These are phyloP conservation scores for Serripes groenlandicus DNA, from an alignment of 2,888 invertebrate species.

Conservation along the genomic window DNA sequence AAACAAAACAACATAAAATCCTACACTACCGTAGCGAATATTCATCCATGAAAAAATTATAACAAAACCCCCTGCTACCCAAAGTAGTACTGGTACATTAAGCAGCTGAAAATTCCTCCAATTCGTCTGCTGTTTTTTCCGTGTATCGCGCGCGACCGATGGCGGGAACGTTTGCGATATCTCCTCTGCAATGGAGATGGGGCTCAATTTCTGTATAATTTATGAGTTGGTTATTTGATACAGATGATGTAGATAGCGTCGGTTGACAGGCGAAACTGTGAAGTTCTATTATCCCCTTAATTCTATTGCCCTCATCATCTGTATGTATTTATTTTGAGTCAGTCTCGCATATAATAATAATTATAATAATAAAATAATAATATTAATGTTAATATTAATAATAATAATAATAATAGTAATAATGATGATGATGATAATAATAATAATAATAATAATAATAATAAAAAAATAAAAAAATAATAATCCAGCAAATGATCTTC, in stretches of 20 bases:
- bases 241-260: conserved; percentile 7
- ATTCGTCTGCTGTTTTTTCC: conserved; percentile 23
- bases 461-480: too few relatives aligned
- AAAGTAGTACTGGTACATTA: conserved; percentile 20
- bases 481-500: too few relatives aligned
- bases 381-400: too few relatives aligned
- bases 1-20: conserved; percentile 9
- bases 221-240: conserved; percentile 29
- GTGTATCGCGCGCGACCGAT: conserved; percentile 15
- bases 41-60: conserved; percentile 2
- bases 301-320: too few relatives aligned
- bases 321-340: background rate
- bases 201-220: conserved; percentile 28
- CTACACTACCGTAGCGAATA: too few relatives aligned
- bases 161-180: conserved; percentile 18
- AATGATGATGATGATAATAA: too few relatives aligned
- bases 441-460: too few relatives aligned
- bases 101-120: conserved; percentile 12
- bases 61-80: background rate
- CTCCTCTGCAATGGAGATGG: conserved; percentile 8
- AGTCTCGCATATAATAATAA: conserved; percentile 8
- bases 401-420: too few relatives aligned
- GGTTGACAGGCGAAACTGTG: background rate
- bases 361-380: too few relatives aligned
- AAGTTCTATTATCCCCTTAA: background rate